A percentile compares a stretch with the other conserved stretches of the same genome.
Evolutionary conservation across 2,113 vertebrate species (phyloP).

Genomic region (Micronycteris hirsuta): DNA sequence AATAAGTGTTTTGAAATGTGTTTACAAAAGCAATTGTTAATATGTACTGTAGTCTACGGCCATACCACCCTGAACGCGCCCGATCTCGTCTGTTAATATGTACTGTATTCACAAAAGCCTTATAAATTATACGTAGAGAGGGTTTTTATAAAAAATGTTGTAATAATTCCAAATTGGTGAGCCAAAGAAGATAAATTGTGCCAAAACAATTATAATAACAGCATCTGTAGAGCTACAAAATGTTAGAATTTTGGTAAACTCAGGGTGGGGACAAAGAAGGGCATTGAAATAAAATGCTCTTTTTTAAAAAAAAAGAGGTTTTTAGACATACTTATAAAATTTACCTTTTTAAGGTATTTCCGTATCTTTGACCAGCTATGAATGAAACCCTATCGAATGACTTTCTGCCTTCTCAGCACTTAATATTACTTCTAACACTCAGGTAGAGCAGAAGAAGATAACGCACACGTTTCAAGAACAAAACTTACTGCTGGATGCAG

Average conservation of each 20-base stretch:
- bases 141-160: not conserved
- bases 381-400: not conserved
- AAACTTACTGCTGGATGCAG: constrained; percentile 76
- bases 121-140: not conserved
- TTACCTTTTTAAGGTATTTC: not conserved
- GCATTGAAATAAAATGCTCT: not conserved
- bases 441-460: constrained; percentile 79
- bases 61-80: no score
- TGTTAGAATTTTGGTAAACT: not conserved
- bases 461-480: constrained; percentile 78
- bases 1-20: constrained; percentile 14
- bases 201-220: not conserved
- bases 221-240: not conserved
- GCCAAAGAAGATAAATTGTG: not conserved
- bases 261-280: not conserved
- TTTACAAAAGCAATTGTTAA: not conserved
- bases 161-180: not conserved
- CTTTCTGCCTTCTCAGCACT: not conserved
- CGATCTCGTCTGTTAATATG: not conserved
- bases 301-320: not conserved
- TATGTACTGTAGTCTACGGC: no score
- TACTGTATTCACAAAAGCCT: constrained; percentile 7
- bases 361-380: not conserved
- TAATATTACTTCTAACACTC: not conserved
- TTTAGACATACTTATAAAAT: not conserved